Evolutionary conservation across 2,113 vertebrate genomes (phyloP), one percentile per base, ranked within the genome.

Genomic region (Takifugu bimaculatus): DNA sequence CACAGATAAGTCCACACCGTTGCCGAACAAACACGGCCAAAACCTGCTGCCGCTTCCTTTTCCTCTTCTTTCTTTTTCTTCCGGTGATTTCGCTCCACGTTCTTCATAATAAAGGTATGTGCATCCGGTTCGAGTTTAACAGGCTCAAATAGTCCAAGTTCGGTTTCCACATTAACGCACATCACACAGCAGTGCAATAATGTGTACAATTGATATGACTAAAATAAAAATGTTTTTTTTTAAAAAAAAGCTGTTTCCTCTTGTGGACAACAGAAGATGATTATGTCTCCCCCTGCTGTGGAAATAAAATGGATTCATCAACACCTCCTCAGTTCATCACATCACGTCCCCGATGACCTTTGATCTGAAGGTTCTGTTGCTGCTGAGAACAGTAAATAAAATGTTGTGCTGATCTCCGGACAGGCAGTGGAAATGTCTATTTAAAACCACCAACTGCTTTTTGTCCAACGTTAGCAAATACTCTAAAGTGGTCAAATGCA

Each of bases 381-480:
- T 44, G 13, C 43, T 13, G 43, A 44, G 11, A 13, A 44, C 43
- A 44, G 43, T 3, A 44, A 45, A 45, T 12, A 45, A 45, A 15
- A 45, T 15, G 14, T 45, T 9, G 35, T 10, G 35, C 35, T 39
- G 35, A 39, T 39, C 35, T 11, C 35, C 7, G 35, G 3, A 2
- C 35, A 39, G 35, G 7, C 35, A 57, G n/a, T 47, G 12, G 44
- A 15, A 45, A 45, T 13, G 12, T 15, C 44, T 20, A 20, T 20
- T 20, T 20, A 45, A 10, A 11, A 14, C 14, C 44, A 49, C 47
- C 7, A n/a, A 56, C 57, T 55, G 35, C 7, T 20, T 45, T 67
- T 77, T 70, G 42, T 54, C 57, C 67, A 48, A n/a, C 15, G 51
- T 79, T 54, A 71, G 80, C 70, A 69, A 43, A 66, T 50, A 55